Evolutionary conservation across 2,113 vertebrate species (phyloP).

Genomic region (Halcyon senegalensis): DNA sequence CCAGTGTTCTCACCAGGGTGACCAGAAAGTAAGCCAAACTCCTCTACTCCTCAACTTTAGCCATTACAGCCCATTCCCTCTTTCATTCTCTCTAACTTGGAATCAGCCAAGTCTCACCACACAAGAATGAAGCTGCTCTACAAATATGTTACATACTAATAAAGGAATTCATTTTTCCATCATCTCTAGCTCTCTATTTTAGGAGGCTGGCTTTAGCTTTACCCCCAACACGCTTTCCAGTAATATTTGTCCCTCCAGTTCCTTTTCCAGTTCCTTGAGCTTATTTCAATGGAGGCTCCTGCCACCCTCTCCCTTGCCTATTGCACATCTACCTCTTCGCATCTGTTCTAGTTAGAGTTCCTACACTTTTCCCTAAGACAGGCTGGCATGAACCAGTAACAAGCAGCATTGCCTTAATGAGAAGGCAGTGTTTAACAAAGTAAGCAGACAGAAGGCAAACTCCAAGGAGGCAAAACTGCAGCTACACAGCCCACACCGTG

Average conservation of each 20-base stretch:
- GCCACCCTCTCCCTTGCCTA: neutral
- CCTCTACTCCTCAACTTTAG: neutral
- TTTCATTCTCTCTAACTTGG: neutral
- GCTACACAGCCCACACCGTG: neutral
- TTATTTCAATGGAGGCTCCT: neutral
- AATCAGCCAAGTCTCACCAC: neutral
- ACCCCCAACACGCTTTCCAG: neutral
- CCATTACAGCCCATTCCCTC: neutral
- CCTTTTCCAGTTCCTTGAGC: neutral
- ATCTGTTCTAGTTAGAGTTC: neutral
- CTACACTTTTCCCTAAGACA: neutral
- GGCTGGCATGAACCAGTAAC: neutral
- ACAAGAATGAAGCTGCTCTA: neutral
- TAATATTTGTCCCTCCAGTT: neutral
- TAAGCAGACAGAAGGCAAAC: neutral
- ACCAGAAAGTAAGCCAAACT: neutral
- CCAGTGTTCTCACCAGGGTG: neutral
- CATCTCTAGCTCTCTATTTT: neutral
- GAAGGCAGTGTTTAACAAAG: neutral
- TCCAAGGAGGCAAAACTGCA: neutral
- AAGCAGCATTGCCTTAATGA: neutral
- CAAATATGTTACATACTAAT: neutral
- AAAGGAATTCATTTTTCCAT: constrained; percentile 11
- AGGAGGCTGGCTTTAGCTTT: neutral
- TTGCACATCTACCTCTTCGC: neutral